Evolutionary conservation across 2,797 vertebrate species (phyloP).

Genomic region (Perodicticus potto): DNA sequence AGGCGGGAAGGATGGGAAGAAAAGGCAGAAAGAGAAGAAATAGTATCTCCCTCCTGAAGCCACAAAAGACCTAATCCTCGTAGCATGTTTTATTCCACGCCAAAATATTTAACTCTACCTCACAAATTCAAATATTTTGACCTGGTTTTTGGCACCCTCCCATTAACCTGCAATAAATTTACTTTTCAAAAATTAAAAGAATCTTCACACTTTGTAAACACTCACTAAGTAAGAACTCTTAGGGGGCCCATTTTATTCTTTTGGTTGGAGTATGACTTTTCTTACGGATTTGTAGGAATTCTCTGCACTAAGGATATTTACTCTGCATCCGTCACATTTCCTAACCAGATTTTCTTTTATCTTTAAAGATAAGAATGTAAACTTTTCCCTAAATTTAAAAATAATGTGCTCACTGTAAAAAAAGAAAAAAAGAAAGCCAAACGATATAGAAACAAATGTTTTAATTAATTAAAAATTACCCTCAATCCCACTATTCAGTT

Average conservation of each 20-base stretch:
- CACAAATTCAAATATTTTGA: too few relatives aligned
- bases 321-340: not conserved
- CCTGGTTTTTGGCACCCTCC: too few relatives aligned
- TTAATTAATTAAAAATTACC: not conserved
- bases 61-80: not conserved
- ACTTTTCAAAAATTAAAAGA: too few relatives aligned
- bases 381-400: constrained; percentile 29
- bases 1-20: rapidly evolving
- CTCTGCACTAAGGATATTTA: not conserved
- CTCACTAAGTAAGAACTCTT: not conserved
- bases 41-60: not conserved
- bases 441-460: not conserved
- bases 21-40: too few relatives aligned
- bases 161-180: too few relatives aligned
- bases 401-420: not conserved
- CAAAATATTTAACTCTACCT: too few relatives aligned
- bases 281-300: not conserved
- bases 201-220: not conserved
- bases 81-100: too few relatives aligned
- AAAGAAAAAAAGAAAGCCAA: not conserved
- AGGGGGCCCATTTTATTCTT: not conserved
- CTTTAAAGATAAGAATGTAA: not conserved
- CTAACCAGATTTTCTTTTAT: not conserved
- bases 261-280: not conserved
- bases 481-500: not conserved